These are phyloP conservation scores for Delichon dasypus DNA, from an alignment of 2,797 vertebrate species.

Conservation along the genomic window DNA sequence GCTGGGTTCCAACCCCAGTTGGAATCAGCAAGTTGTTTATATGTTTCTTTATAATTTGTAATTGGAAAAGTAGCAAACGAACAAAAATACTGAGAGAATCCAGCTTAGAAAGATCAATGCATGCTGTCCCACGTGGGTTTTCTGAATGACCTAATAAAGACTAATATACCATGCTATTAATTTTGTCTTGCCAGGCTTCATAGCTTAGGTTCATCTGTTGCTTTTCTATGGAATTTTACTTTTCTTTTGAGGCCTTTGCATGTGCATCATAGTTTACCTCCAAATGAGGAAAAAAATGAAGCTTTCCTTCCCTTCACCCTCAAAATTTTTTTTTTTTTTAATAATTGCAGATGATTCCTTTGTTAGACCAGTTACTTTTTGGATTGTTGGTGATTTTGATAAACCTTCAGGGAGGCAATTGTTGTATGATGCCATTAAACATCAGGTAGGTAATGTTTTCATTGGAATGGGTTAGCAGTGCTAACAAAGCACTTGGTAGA, in stretches of 20 bases:
- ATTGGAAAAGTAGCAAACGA: neutral
- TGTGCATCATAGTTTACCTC: neutral
- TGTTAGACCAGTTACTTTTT: constrained; percentile 95
- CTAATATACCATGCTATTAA: neutral
- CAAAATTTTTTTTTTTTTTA: neutral
- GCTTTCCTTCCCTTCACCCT: neutral
- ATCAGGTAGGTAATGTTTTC: constrained; percentile 82
- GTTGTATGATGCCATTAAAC: constrained; percentile 95
- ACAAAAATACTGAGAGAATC: neutral
- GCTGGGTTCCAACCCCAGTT: neutral
- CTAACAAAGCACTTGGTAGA: neutral
- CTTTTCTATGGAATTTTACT: neutral
- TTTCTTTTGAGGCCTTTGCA: constrained; percentile 54
- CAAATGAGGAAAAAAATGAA: neutral
- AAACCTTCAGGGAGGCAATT: constrained; percentile 89
- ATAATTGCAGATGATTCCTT: constrained; percentile 86
- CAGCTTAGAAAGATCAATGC: constrained; percentile 43
- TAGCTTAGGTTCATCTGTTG: neutral
- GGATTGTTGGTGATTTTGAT: constrained; percentile 97
- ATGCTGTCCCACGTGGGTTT: constrained; percentile 36
- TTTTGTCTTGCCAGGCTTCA: neutral
- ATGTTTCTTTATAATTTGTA: constrained; percentile 16
- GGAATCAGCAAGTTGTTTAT: neutral
- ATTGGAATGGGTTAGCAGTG: neutral
- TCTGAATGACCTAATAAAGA: neutral